These are phyloP conservation scores for Thalassophryne amazonica DNA, from an alignment of 2,797 vertebrate species.

Conservation along the genomic window DNA sequence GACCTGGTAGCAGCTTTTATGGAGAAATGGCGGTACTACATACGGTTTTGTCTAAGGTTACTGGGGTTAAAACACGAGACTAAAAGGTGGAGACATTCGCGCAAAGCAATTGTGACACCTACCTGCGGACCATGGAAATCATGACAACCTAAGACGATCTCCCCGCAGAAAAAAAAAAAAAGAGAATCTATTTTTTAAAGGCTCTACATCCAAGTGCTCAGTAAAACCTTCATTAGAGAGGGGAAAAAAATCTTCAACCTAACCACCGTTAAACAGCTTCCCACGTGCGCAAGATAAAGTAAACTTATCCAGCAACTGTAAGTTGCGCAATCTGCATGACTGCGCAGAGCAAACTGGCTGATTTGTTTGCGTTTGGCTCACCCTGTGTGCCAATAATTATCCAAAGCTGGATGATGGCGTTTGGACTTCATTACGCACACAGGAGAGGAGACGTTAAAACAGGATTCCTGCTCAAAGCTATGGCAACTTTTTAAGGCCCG, in stretches of 20 bases:
- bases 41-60: conserved; percentile 83
- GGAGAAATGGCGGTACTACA: conserved; percentile 85
- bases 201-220: conserved; percentile 37
- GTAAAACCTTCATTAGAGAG: conserved; percentile 8
- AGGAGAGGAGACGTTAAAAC: conserved; percentile 84
- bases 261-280: conserved; percentile 4
- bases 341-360: conserved; percentile 38
- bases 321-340: conserved; percentile 22
- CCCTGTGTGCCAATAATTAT: conserved; percentile 63
- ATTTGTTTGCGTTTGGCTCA: conserved; percentile 66
- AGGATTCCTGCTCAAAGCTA: conserved; percentile 77
- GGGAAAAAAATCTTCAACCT: neutral
- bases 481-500: conserved; percentile 65
- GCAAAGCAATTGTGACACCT: conserved; percentile 99
- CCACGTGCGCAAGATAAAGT: conserved; percentile 9
- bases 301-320: conserved; percentile 21
- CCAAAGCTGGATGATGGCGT: conserved; percentile 53
- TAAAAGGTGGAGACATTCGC: conserved; percentile 83
- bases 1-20: conserved; percentile 80
- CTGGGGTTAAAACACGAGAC: conserved; percentile 78
- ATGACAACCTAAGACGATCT: conserved; percentile 72
- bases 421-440: conserved; percentile 55
- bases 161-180: conserved; percentile 1
- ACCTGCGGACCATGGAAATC: conserved; percentile 93
- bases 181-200: neutral